Base-by-base conservation (phyloP, 92 coral and sea anemone genomes). In the Galaxea fascicularis region DNA sequence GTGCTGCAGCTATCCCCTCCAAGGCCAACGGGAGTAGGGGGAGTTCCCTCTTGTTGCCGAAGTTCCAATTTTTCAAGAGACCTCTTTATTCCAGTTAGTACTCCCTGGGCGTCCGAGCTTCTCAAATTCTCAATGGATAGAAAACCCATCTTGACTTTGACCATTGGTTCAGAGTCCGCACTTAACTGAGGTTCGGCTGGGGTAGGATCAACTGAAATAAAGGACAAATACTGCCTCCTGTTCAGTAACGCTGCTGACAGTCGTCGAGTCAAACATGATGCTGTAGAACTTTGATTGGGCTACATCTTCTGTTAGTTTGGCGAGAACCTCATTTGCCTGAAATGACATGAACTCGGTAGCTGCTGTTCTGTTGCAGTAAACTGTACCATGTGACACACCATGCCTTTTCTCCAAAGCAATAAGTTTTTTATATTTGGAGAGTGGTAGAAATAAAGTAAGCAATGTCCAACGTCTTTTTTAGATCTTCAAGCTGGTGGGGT, bases 1-100 rank as follows among this genome's bases (percentile, higher is more conserved):
- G 86, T 85, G 56, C 86, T 85, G 71, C 89, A 85, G 62, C 93
- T 89, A 68, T 89, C 83, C 26, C 71, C 90, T 65, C 81, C 85
- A 44, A 90, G 83, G 53, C 90, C 89, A 62, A 73, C 30, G 4
- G 71, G 89, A 26, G 47, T 66, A 26, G 92, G 89, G 47, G 82
- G 47, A 74, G 63, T 64, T 30, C 35, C 88, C 28, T 35, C 41
- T n/a, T 52, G 56, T 46, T 65, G 17, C 46, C 51, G 76, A 82
- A 82, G 77, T n/a, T n/a, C n/a, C n/a, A n/a, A n/a, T n/a, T n/a
- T n/a, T n/a, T n/a, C n/a, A n/a, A n/a, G n/a, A n/a, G 58, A 46
- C 78, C 82, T 52, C 71, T 72, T 75, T 70, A 82, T 54, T 39
- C 71, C 86, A 69, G 18, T 79, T 20, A 82, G 16, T 52, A 82